Evolutionary conservation across 2,888 invertebrate genomes (phyloP), one percentile per base, ranked within the genome.

Genomic region (Diploptera punctata): DNA sequence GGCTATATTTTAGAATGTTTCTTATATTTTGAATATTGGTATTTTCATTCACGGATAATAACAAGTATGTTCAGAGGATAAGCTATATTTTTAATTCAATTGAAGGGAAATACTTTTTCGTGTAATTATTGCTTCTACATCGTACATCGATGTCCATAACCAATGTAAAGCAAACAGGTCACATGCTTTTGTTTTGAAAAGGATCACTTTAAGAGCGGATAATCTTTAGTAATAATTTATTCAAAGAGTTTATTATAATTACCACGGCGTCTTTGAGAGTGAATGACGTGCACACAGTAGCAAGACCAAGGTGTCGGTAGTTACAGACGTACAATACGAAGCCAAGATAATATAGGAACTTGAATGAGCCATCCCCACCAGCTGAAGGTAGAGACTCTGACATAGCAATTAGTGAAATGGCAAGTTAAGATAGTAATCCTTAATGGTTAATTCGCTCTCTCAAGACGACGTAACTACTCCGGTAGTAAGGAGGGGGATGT

Each of bases 331-430:
- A n/a, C n/a, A 57, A 29, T 29, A n/a, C 26, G 57, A 26, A 26
- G 54, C 24, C 52, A 3, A 29, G 57, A 29, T 57, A 57, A 57
- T 57, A 29, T 57, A 52, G 52, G 24, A 24, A 52, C 13, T 19
- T 65, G 65, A 65, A 65, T 65, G 65, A 44, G 26, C 2, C 44
- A 9, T 13, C 38, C 38, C 18, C 9, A 2, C 10, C 18, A 7
- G 18, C 19, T 19, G n/a, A 47, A 47, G 47, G 47, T 47, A 52
- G 21, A 19, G 10, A 13, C 52, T 52, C 52, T 52, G 65, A 43
- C 43, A 72, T 68, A 29, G 77, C 78, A 79, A 79, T 79, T 79
- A 79, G 78, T 77, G 78, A 77, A 79, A 79, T 78, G 78, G 78
- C 77, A 76, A 78, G 77, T 75, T 78, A 79, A 78, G 78, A 79